Percentiles rank a stretch among this genome's conserved stretches.
These are phyloP conservation scores for Eucera pruinosa DNA, from an alignment of 2,888 invertebrate species.

Conservation along the genomic window DNA sequence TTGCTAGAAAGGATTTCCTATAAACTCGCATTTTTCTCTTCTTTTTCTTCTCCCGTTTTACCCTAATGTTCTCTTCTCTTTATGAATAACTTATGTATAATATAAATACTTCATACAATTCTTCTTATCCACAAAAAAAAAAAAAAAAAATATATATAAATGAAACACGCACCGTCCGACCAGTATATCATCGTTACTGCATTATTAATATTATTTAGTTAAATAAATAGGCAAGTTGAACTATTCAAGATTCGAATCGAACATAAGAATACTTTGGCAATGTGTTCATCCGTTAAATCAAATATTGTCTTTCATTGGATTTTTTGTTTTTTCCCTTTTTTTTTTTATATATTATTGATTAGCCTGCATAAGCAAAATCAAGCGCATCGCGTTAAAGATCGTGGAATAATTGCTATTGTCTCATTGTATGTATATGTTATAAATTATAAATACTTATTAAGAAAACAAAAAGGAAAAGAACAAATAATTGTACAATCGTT, in stretches of 20 bases:
- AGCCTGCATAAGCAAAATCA: conserved; percentile 1
- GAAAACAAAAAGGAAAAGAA: too few relatives aligned
- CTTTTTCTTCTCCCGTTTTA: too few relatives aligned
- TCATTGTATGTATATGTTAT: too few relatives aligned
- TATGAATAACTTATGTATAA: neutral
- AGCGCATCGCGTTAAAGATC: neutral
- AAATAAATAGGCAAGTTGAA: conserved; percentile 39
- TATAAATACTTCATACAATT: conserved; percentile 4
- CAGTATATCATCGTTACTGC: neutral
- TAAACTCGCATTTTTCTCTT: conserved; percentile 13
- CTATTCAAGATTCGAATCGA: conserved; percentile 10
- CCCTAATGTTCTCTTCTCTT: neutral
- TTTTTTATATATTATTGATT: neutral
- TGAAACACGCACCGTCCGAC: conserved; percentile 9
- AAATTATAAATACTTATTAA: conserved; percentile 1
- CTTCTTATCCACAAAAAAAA: conserved; percentile 16
- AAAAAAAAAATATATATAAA: too few relatives aligned
- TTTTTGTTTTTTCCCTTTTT: neutral
- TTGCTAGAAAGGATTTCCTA: conserved; percentile 24
- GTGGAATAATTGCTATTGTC: neutral
- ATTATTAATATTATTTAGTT: conserved; percentile 23
- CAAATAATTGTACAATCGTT: neutral
- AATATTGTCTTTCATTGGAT: conserved; percentile 25
- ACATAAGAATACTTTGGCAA: conserved; percentile 7
- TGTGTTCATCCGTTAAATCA: conserved; percentile 9